Percentiles rank a stretch among this genome's conserved stretches.
phyloP scores from a whole-genome alignment of 2,113 vertebrate genomes.

The Chascanopsetta lugubris region DNA sequence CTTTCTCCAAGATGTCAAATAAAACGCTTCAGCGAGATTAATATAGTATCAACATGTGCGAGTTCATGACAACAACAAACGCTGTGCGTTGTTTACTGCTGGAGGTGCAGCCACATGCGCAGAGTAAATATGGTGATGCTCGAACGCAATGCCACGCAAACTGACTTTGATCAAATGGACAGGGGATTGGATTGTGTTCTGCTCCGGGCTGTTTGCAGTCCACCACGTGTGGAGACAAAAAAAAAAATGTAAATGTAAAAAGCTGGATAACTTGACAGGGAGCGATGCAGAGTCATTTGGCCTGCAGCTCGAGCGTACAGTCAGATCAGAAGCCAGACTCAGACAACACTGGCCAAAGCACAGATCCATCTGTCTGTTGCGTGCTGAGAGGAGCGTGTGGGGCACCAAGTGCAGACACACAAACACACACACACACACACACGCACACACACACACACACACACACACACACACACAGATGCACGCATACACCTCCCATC shows the following conservation, averaged over 20 bases:
- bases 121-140: neutral
- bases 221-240: conserved; percentile 2
- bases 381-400: conserved; percentile 58
- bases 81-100: neutral
- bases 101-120: neutral
- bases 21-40: conserved; percentile 23
- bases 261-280: conserved; percentile 26
- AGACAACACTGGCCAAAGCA: conserved; percentile 56
- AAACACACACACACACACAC: conserved; percentile 23
- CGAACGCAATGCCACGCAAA: neutral
- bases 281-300: conserved; percentile 42
- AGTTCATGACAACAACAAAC: conserved; percentile 19
- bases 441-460: conserved; percentile 21
- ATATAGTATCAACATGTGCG: conserved; percentile 5
- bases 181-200: neutral
- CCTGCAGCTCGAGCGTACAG: conserved; percentile 37
- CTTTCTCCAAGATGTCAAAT: conserved; percentile 23
- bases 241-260: too few species aligned
- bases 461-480: conserved; percentile 53
- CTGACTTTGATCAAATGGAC: neutral
- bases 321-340: conserved; percentile 61
- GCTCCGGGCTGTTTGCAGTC: neutral
- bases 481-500: conserved; percentile 70
- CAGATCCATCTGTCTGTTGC: conserved; percentile 72
- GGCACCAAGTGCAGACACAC: conserved; percentile 43